These are phyloP conservation scores for Nannobrachium achirus DNA, from an alignment of 2,113 vertebrate species.

Conservation along the genomic window DNA sequence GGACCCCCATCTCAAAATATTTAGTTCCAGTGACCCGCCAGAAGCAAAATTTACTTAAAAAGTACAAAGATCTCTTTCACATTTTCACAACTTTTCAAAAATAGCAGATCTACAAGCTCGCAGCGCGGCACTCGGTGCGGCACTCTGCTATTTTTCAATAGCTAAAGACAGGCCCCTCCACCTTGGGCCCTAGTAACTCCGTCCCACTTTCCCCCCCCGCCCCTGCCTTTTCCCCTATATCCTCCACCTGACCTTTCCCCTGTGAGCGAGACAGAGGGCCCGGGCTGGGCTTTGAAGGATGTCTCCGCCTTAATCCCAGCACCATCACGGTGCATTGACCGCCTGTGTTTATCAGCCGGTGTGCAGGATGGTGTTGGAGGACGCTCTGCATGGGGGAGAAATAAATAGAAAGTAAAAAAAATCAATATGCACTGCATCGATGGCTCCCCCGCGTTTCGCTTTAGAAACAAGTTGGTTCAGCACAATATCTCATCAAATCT, in stretches of 20 bases:
- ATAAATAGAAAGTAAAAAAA: constrained; percentile 57
- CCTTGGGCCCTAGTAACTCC: no score
- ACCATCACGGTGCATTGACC: constrained; percentile 54
- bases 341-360: constrained; percentile 59
- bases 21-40: no score
- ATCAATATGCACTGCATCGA: constrained; percentile 60
- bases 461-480: constrained; percentile 44
- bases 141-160: no score
- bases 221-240: no score
- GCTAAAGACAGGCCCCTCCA: no score
- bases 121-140: no score
- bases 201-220: no score
- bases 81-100: no score
- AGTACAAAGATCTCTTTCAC: no score
- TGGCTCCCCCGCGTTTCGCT: constrained; percentile 13
- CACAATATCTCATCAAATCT: constrained; percentile 22
- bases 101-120: no score
- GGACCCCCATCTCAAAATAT: no score
- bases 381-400: constrained; percentile 44
- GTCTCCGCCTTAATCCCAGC: constrained; percentile 45
- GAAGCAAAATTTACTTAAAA: no score
- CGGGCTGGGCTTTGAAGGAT: constrained; percentile 55
- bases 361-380: constrained; percentile 39
- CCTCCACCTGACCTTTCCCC: constrained; percentile 46
- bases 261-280: constrained; percentile 46